A percentile compares a stretch with the other conserved stretches of the same genome.
These are phyloP conservation scores for Limnodromus scolopaceus DNA, from an alignment of 2,797 vertebrate genomes.

Conservation along the genomic window DNA sequence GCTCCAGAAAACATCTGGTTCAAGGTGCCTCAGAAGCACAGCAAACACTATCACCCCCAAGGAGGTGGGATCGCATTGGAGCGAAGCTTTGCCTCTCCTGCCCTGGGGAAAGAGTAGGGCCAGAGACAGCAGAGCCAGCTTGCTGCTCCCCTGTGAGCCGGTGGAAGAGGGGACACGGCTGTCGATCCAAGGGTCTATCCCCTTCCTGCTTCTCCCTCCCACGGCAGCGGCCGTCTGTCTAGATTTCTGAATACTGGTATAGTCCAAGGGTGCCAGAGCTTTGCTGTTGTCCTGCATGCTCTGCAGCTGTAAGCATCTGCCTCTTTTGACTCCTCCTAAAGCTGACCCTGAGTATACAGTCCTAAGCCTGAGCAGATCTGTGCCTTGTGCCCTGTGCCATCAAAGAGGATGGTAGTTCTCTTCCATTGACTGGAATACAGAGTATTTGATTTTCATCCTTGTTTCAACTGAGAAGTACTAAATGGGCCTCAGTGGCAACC, in stretches of 20 bases:
- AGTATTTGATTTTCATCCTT: not conserved
- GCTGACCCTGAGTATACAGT: not conserved
- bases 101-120: not conserved
- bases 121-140: not conserved
- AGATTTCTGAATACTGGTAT: not conserved
- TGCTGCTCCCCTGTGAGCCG: not conserved
- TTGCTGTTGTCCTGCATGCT: not conserved
- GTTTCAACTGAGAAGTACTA: not conserved
- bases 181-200: accelerated
- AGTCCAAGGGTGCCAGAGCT: not conserved
- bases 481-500: not conserved
- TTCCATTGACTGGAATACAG: not conserved
- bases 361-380: not conserved
- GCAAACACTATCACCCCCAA: not conserved
- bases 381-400: accelerated
- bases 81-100: not conserved
- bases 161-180: not conserved
- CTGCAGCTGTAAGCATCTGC: not conserved
- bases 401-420: not conserved
- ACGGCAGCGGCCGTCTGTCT: not conserved
- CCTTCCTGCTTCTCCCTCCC: not conserved
- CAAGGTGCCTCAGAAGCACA: not conserved
- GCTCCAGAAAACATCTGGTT: not conserved
- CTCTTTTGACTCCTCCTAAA: not conserved
- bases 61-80: not conserved